Conservation (phyloP, 1,140 invertebrate species). For the Diprion similis region DNA sequence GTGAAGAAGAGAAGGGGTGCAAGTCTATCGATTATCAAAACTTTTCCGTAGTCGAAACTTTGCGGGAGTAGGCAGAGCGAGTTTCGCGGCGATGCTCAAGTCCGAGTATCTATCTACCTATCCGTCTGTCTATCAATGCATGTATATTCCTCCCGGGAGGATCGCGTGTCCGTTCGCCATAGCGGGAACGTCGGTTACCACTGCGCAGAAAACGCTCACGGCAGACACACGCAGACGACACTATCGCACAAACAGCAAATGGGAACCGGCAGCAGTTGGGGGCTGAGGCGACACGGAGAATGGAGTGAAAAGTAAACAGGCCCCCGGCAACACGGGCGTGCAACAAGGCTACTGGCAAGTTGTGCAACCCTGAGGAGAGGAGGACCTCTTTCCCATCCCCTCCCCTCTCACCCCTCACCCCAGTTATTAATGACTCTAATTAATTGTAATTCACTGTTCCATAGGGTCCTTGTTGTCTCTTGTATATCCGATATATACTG, state of each 20-base stretch:
- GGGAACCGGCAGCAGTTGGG: neutral
- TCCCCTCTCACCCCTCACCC: neutral
- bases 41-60: neutral
- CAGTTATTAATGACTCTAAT: conserved; percentile 13
- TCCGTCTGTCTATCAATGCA: too few species aligned
- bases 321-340: neutral
- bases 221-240: neutral
- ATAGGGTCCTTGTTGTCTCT: neutral
- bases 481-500: too few species aligned
- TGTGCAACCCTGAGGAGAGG: too few species aligned
- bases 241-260: neutral
- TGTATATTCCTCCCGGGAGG: neutral
- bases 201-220: neutral
- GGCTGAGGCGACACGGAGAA: conserved; percentile 18
- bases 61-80: neutral
- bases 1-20: neutral
- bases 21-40: neutral
- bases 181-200: neutral
- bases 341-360: neutral
- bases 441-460: conserved; percentile 18
- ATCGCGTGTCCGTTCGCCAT: conserved; percentile 10
- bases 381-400: neutral
- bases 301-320: conserved; percentile 27
- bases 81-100: neutral
- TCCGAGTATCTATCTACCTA: neutral